phyloP scores from a whole-genome alignment of 2,888 invertebrate species.

The Galeopsomyia nigrocyanea region DNA sequence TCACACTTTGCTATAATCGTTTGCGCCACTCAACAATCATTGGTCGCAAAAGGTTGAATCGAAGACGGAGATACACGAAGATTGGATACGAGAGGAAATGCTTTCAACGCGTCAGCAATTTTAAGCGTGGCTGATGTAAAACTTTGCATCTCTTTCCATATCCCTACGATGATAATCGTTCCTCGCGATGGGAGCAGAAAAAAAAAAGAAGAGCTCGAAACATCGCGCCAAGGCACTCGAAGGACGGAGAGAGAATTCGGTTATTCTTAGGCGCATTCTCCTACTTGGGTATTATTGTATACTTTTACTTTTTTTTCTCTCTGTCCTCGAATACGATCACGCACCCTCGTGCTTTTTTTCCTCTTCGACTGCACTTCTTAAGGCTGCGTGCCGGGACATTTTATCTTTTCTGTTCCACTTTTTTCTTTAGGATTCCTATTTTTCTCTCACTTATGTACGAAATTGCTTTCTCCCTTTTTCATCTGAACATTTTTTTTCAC shows the following conservation, averaged over 20 bases:
- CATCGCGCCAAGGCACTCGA: slow-evolving; percentile 11
- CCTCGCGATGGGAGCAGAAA: background rate
- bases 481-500: too few relatives aligned
- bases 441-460: too few relatives aligned
- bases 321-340: slow-evolving; percentile 8
- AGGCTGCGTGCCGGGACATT: background rate
- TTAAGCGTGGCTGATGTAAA: background rate
- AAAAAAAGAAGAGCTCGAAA: slow-evolving; percentile 14
- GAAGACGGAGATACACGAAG: background rate
- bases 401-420: background rate
- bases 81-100: slow-evolving; percentile 1
- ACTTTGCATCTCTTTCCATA: background rate
- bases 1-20: too few relatives aligned
- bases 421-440: background rate
- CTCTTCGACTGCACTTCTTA: slow-evolving; percentile 3
- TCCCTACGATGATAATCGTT: slow-evolving; percentile 26
- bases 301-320: slow-evolving; percentile 22
- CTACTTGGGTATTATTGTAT: slow-evolving; percentile 29
- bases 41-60: background rate
- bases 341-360: slow-evolving; percentile 12
- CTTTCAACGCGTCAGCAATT: background rate
- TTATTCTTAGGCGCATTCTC: slow-evolving; percentile 56
- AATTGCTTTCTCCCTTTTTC: too few relatives aligned
- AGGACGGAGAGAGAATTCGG: slow-evolving; percentile 51
- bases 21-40: too few relatives aligned